Conservation (phyloP, 2,113 vertebrate species). For the Brevimyrus niger region DNA sequence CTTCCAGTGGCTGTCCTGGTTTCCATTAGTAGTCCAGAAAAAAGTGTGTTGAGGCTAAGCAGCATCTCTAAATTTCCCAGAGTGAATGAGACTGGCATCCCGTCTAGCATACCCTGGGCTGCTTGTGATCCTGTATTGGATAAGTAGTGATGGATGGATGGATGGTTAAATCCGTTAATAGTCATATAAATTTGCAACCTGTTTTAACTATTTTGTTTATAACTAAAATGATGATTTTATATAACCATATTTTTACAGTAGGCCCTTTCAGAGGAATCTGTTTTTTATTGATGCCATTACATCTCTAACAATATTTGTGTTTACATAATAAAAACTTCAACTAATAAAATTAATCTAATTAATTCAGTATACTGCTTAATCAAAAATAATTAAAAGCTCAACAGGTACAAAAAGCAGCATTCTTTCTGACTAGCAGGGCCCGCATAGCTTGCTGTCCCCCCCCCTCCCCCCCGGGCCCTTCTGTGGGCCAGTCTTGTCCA, state of each 20-base stretch:
- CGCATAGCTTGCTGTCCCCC: not conserved
- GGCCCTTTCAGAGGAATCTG: not conserved
- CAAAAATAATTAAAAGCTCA: not conserved
- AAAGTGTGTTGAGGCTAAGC: not conserved
- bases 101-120: not conserved
- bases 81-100: not conserved
- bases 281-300: not conserved
- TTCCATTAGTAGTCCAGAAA: not conserved
- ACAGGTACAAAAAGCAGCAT: not conserved
- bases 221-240: not conserved
- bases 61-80: not conserved
- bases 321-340: not conserved
- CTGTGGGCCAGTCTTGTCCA: not conserved
- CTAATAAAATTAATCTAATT: not conserved
- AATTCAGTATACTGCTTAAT: not conserved
- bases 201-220: not conserved
- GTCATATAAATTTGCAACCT: not conserved
- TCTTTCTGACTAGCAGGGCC: not conserved
- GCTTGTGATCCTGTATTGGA: not conserved
- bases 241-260: not conserved
- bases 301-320: not conserved
- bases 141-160: not conserved
- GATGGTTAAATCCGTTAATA: not conserved
- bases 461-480: not conserved
- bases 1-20: not conserved